Percentiles rank a stretch among this genome's conserved stretches.
These are phyloP conservation scores for Etheostoma spectabile DNA, from an alignment of 2,113 vertebrate genomes.

Conservation along the genomic window DNA sequence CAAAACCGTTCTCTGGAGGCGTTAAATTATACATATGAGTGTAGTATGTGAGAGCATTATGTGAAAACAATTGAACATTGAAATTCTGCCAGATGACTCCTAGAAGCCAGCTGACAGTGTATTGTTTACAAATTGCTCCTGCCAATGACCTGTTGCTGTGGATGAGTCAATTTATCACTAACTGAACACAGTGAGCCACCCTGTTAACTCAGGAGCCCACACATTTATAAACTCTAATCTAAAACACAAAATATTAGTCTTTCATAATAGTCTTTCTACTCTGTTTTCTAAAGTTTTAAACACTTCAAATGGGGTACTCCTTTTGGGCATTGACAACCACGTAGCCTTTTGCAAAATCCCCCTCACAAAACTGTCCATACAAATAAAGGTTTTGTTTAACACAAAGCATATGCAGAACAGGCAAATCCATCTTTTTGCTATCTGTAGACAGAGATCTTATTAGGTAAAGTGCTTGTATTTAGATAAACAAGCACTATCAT, in stretches of 20 bases:
- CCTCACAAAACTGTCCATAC: background rate
- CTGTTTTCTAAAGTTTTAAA: slow-evolving; percentile 29
- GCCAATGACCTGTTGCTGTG: slow-evolving; percentile 16
- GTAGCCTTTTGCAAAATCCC: slow-evolving; percentile 17
- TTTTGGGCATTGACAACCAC: background rate
- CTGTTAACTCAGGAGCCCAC: background rate
- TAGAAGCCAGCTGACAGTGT: slow-evolving; percentile 12
- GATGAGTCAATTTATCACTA: slow-evolving; percentile 46
- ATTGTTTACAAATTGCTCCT: slow-evolving; percentile 40
- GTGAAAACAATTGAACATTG: slow-evolving; percentile 35
- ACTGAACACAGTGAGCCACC: slow-evolving; percentile 23
- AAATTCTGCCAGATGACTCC: slow-evolving; percentile 4
- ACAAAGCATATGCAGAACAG: slow-evolving; percentile 1
- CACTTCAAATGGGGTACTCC: slow-evolving; percentile 13
- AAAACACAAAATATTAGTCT: slow-evolving; percentile 15
- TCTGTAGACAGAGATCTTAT: background rate
- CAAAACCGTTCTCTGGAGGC: slow-evolving; percentile 11
- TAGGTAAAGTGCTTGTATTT: slow-evolving; percentile 24
- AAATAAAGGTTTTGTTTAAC: slow-evolving; percentile 15
- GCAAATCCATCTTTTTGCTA: slow-evolving; percentile 12
- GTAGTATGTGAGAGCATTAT: slow-evolving; percentile 7
- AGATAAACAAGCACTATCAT: slow-evolving; percentile 32
- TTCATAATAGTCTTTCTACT: background rate
- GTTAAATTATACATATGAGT: slow-evolving; percentile 18
- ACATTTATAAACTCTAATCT: slow-evolving; percentile 7